Percentiles rank a stretch among this genome's conserved stretches.
Evolutionary conservation across 2,113 vertebrate species (phyloP).

Genomic region (Solea solea): DNA sequence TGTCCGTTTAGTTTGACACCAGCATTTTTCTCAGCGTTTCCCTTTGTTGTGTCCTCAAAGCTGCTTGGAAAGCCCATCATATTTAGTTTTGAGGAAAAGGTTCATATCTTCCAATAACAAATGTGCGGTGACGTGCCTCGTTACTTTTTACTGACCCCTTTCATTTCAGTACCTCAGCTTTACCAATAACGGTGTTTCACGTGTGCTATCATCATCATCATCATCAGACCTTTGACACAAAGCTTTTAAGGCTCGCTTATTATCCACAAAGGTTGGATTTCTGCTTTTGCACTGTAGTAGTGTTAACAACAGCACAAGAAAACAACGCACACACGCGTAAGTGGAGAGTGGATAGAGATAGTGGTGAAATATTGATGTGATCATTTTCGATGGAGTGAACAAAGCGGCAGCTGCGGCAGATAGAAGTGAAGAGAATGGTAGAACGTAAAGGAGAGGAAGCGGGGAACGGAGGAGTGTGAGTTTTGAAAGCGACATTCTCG

Average conservation of each 20-base stretch:
- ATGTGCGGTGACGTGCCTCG: too few species aligned
- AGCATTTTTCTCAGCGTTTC: not conserved
- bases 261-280: too few species aligned
- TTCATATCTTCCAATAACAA: too few species aligned
- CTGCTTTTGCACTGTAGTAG: too few species aligned
- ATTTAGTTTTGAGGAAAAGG: slow-evolving; percentile 3
- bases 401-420: not conserved
- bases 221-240: not conserved
- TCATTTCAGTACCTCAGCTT: not conserved
- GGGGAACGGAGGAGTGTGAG: slow-evolving; percentile 11
- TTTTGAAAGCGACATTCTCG: slow-evolving; percentile 64
- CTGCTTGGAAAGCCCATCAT: slow-evolving; percentile 7
- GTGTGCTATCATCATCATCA: not conserved
- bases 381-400: not conserved
- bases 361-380: not conserved
- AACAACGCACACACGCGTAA: not conserved
- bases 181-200: not conserved
- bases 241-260: not conserved
- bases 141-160: slow-evolving; percentile 19
- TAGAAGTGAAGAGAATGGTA: not conserved
- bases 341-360: not conserved
- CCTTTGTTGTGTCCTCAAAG: not conserved
- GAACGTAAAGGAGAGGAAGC: slow-evolving; percentile 1
- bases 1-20: not conserved
- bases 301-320: not conserved